Evolutionary conservation across 2,113 vertebrate genomes (phyloP), one percentile per base, ranked within the genome.

Genomic region (human): DNA sequence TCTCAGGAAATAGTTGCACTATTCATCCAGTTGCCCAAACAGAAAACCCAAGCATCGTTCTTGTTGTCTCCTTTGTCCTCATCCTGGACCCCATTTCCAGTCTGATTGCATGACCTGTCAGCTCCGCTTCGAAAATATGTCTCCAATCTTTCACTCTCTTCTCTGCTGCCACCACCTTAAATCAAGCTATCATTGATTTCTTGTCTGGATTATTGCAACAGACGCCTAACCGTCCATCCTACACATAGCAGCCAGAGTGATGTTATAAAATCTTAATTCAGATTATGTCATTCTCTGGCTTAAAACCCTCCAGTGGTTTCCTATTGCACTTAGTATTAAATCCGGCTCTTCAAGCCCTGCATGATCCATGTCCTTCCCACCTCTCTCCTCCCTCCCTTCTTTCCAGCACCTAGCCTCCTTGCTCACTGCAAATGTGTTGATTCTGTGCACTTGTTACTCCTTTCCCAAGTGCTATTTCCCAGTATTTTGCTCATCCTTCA

Each of bases 221-320:
- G 97, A 94, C 50, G 88, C 93, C 98, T 88, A 30, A 57, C 84
- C 12, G 88, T 92, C 97, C 85, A 57, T 84, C 95, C 84, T 55
- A 84, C 80, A 81, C 8, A 22, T 38, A 78, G 64, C 80, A 90
- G 76, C 81, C 88, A 82, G 90, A 92, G 66, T 50, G 88, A 96
- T 96, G 48, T 98, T 97, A 97, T 96, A 96, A 97, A 97, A 97
- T 96, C 95, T 98, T 97, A 96, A 97, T 95, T 98, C 84, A 23
- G 88, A 93, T 96, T 96, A 95, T 93, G 88, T 97, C 96, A 97
- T 98, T 96, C 75, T 92, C 88, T 78, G 90, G 55, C 94, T 75
- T 96, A 83, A 92, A 98, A 76, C 59, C 55, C 80, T 96, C 73
- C n/a, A 13, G 93, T 89, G 96, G 50, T 94, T 95, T 97, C 57